Evolutionary conservation across 2,113 vertebrate species (phyloP).

Genomic region (Hippocampus mohnikei): DNA sequence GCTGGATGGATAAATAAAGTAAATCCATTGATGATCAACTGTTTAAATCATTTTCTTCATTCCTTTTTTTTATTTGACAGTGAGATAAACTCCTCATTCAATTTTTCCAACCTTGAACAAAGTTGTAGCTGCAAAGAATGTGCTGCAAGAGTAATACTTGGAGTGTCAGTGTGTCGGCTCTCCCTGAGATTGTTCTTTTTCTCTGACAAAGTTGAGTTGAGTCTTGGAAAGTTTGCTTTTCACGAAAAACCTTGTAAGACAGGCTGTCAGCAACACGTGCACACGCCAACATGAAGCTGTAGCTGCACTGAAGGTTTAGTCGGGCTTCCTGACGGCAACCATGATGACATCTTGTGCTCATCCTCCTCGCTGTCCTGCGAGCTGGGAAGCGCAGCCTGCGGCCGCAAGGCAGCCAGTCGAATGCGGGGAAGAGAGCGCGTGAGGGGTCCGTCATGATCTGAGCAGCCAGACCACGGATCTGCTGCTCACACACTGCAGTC

Average conservation of each 20-base stretch:
- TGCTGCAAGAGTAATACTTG: neutral
- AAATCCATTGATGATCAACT: too few species aligned
- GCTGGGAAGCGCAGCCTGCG: too few species aligned
- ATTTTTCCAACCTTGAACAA: neutral
- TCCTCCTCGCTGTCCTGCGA: too few species aligned
- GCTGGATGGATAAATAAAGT: too few species aligned
- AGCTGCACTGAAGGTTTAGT: conserved; percentile 19
- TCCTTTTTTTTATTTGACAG: neutral
- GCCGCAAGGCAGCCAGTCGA: too few species aligned
- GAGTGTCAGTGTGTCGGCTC: conserved; percentile 26
- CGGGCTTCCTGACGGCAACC: conserved; percentile 42
- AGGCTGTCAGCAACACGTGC: conserved; percentile 15
- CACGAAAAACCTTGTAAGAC: conserved; percentile 31
- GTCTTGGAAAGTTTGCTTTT: conserved; percentile 28
- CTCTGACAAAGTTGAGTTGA: conserved; percentile 22
- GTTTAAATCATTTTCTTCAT: neutral
- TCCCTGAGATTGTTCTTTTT: neutral
- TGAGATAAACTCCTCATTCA: neutral
- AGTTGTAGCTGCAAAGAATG: neutral
- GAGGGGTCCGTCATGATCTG: too few species aligned
- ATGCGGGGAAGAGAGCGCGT: too few species aligned
- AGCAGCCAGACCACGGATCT: too few species aligned
- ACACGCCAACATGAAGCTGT: neutral
- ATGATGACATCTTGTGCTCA: too few species aligned
- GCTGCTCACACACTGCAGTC: too few species aligned